Evolutionary conservation across 2,888 invertebrate genomes (phyloP), one percentile per base, ranked within the genome.

Genomic region (Dasypogon diadema): DNA sequence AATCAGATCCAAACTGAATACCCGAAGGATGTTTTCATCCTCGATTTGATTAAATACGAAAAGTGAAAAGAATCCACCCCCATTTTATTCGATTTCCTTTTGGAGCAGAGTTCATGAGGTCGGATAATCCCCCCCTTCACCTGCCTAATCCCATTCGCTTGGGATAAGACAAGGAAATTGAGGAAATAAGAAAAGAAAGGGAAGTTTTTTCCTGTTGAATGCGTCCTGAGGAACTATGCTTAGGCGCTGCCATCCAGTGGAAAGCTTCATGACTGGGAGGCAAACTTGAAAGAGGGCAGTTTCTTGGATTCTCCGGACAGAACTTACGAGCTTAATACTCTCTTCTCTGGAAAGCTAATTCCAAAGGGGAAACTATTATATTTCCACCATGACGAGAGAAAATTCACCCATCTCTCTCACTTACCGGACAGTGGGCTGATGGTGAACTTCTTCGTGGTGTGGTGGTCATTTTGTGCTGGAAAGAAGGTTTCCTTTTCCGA

Each of bases 21-120:
- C 48, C 24, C 65, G 14, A 24, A 60, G 46, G 12, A 58, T 58
- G 73, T 56, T 74, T 48, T 74, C 56, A 37, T 58, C 37, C 73
- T 48, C 56, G 58, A 58, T 74, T 74, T 74, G 73, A 74, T 74
- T 74, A 74, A 74, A 74, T 74, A 46, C 18, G 46, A 58, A 56
- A 73, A 56, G 34, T 8, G 54, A 73, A 56, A 73, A 24, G 55
- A 37, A 14, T 24, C 24, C 48, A 48, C 26, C 65, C 48, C 18
- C 14, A 48, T 2, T 58, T 26, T 63, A 63, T 63, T 42, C 37
- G 42, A 18, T 42, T 63, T 21, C n/a, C 42, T 12, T 42, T n/a
- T 42, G 3, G 12, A 8, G 10, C n/a, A n/a, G 12, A 55, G 48
- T 48, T 55, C 34, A 21, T 18, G 30, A 42, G 42, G 56, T 16